A percentile compares a stretch with the other conserved stretches of the same genome.
Conservation (phyloP, 2,113 vertebrate species). For the Leptocoma aspasia region DNA sequence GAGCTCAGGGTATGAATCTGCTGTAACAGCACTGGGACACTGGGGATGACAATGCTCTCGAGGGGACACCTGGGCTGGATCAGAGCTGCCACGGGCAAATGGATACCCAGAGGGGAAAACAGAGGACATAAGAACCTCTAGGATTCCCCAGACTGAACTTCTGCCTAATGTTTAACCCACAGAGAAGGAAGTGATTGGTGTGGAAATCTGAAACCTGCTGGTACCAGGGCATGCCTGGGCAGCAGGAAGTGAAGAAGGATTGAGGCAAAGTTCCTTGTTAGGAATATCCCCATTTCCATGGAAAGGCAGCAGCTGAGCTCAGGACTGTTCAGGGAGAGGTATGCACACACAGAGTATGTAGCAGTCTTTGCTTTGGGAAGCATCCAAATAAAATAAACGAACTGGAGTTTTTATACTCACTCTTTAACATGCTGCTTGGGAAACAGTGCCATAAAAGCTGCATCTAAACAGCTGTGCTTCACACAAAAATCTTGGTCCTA, state of each 20-base stretch:
- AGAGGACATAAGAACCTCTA: background rate
- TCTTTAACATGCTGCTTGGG: conserved; percentile 10
- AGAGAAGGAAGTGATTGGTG: background rate
- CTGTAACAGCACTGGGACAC: background rate
- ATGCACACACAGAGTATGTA: background rate
- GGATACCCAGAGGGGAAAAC: background rate
- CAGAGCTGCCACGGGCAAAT: background rate
- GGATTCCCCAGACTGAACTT: background rate
- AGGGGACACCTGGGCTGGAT: background rate
- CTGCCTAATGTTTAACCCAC: background rate
- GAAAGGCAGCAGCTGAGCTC: background rate
- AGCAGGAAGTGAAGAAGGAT: background rate
- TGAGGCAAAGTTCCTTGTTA: background rate
- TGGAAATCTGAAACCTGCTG: background rate
- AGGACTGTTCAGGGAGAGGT: conserved; percentile 14
- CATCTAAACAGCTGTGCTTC: background rate
- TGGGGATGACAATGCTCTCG: background rate
- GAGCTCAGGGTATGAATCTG: background rate
- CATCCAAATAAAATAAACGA: conserved; percentile 42
- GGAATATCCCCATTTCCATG: background rate
- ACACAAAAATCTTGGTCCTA: background rate
- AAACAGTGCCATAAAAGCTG: background rate
- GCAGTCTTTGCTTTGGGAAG: conserved; percentile 44
- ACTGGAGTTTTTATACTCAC: background rate
- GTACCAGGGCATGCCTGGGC: background rate